Evolutionary conservation across 2,797 vertebrate species (phyloP), one percentile per base, ranked within the genome.

Genomic region (Amniataba percoides): DNA sequence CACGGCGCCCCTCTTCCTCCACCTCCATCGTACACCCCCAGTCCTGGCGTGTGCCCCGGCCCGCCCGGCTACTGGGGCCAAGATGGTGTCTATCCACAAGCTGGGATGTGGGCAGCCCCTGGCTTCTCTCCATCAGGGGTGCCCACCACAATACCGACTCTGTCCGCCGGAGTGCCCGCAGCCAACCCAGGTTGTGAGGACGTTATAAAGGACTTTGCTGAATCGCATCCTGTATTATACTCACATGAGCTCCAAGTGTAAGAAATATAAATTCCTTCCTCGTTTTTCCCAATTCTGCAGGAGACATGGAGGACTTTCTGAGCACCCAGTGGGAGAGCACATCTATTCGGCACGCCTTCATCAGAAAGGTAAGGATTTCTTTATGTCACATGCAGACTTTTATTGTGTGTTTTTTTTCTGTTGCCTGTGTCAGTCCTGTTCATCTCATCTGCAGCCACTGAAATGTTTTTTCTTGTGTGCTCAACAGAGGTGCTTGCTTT

Each of bases 281-380:
- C 1, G 8, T 39, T 83, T 1, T 78, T 82, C 27, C 75, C 21
- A 68, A 67, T 69, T 83, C 65, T 86, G 67, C 87, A 95, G 96
- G 92, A 53, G 89, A 91, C 52, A 88, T 88, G 72, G 95, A 88
- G 4, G 92, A 87, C 34, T 94, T 92, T 31, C 82, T 76, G 14
- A 87, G 74, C 75, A 89, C 15, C 84, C 94, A 27, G 45, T 98
- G 96, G 96, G 96, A 97, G 0, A 96, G 96, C 92, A 95, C 77
- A 69, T 95, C 95, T 60, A 78, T 98, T 64, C 94, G 98, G 11
- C 98, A 99, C 7, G 70, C 91, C 46, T 99, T 98, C 87, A 97
- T 99, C 81, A 95, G 95, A 84, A 98, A 97, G 95, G 97, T 95
- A 84, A 94, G 80, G 10, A 5, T 19, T 45, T 57, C 42, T 6